These are phyloP conservation scores for Hyposoter dolosus DNA, from an alignment of 2,888 invertebrate genomes.

Conservation along the genomic window DNA sequence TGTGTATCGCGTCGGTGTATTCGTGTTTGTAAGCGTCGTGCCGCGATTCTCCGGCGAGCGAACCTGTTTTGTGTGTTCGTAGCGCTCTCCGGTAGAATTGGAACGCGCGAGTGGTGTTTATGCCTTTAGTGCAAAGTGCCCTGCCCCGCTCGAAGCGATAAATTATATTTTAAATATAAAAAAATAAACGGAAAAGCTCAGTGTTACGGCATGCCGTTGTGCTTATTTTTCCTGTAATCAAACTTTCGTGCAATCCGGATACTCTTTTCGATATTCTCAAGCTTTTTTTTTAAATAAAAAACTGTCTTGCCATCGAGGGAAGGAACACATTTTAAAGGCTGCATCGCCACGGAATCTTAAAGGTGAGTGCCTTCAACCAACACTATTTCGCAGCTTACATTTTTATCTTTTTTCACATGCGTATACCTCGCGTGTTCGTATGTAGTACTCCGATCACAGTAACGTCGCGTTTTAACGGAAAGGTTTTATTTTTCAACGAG, in stretches of 20 bases:
- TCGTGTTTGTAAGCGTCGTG: slow-evolving; percentile 74
- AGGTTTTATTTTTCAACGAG: background rate
- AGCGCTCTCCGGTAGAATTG: slow-evolving; percentile 76
- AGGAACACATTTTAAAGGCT: slow-evolving; percentile 45
- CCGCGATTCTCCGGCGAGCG: slow-evolving; percentile 77
- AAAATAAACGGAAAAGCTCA: slow-evolving; percentile 30
- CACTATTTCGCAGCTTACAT: slow-evolving; percentile 51
- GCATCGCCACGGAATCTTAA: slow-evolving; percentile 58
- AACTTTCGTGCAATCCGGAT: background rate
- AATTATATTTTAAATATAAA: slow-evolving; percentile 21
- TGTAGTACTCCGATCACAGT: slow-evolving; percentile 8
- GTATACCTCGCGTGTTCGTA: slow-evolving; percentile 30
- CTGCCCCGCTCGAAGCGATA: slow-evolving; percentile 67
- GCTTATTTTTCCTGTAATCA: slow-evolving; percentile 5
- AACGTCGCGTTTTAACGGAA: slow-evolving; percentile 44
- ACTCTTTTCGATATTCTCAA: background rate
- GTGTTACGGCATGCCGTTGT: slow-evolving; percentile 45
- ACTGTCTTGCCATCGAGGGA: background rate
- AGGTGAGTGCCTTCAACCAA: slow-evolving; percentile 65
- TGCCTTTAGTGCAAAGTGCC: slow-evolving; percentile 72
- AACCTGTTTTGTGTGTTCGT: slow-evolving; percentile 78
- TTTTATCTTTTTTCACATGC: slow-evolving; percentile 15
- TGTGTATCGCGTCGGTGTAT: slow-evolving; percentile 72
- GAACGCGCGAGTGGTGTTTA: slow-evolving; percentile 78
- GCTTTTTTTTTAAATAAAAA: slow-evolving; percentile 22